phyloP scores from a whole-genome alignment of 2,113 vertebrate genomes.

The Ptilorrhoa leucosticta region DNA sequence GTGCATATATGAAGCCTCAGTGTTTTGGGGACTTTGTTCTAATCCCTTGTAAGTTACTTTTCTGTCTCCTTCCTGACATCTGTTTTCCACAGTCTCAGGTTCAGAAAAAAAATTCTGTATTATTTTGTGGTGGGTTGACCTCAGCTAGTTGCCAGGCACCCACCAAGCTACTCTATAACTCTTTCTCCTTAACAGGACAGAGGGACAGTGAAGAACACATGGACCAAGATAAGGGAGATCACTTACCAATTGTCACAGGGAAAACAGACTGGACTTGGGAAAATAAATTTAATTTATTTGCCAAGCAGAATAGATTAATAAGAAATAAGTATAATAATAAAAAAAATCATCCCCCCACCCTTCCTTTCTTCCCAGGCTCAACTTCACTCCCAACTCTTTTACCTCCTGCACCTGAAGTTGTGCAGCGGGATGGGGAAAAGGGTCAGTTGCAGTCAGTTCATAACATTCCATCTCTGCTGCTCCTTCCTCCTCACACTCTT shows the following conservation, averaged over 20 bases:
- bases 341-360: accelerated
- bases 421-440: background rate
- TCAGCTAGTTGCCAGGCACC: background rate
- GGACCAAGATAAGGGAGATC: background rate
- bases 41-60: background rate
- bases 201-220: background rate
- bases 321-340: background rate
- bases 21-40: background rate
- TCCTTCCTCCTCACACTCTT: background rate
- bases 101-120: background rate
- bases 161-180: background rate
- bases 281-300: background rate
- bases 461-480: accelerated
- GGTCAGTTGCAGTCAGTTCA: background rate
- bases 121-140: background rate
- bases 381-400: background rate
- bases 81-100: background rate
- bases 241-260: background rate
- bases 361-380: background rate
- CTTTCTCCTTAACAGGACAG: background rate
- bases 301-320: background rate
- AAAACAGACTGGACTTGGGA: background rate
- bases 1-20: background rate
- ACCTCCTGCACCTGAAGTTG: background rate
- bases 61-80: background rate